Base-by-base conservation (phyloP, 2,113 vertebrate genomes). In the Callipepla californica region DNA sequence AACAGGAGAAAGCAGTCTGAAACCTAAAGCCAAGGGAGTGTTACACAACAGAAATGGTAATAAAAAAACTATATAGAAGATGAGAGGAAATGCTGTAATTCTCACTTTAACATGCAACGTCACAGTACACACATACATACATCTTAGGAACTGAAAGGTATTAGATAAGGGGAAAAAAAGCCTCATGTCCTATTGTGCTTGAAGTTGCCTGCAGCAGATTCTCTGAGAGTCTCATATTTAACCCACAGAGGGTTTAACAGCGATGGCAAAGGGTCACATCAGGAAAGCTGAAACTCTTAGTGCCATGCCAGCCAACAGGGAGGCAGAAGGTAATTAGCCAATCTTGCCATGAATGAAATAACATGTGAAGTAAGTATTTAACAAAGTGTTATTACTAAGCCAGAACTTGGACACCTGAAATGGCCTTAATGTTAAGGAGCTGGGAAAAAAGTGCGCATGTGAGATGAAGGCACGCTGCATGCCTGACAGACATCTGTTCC, bases 321-420 rank as follows among this genome's bases (percentile, higher is more conserved):
- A 94, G 66, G 70, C 57, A 50, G 84, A 8, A 76, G 36, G 74
- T 87, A 94, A 72, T 96, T 69, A 89, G 89, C 78, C 84, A 75
- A 2, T 57, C 84, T 47, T 48, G 78, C 84, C 84, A 30, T 87
- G 72, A 47, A 78, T 25, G 87, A 40, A 40, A 9, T 44, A 34
- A 9, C 26, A 66, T 0, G 1, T 16, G 48, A 70, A 84, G 65
- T 22, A 61, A 9, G 21, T 55, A 26, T 38, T 4, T 40, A 28
- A 28, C 15, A 63, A 40, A 63, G 38, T 55, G 11, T 32, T 61
- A 51, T 55, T 70, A 61, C 15, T 38, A 57, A 85, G 17, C 2
- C 70, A 68, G 36, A 14, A 51, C 69, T 77, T 47, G 36, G n/a
- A 22, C 36, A 72, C 13, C 28, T 47, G 17, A 57, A 72, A 50